Conservation (phyloP, 2,113 vertebrate species). For the Phalacrocorax carbo region DNA sequence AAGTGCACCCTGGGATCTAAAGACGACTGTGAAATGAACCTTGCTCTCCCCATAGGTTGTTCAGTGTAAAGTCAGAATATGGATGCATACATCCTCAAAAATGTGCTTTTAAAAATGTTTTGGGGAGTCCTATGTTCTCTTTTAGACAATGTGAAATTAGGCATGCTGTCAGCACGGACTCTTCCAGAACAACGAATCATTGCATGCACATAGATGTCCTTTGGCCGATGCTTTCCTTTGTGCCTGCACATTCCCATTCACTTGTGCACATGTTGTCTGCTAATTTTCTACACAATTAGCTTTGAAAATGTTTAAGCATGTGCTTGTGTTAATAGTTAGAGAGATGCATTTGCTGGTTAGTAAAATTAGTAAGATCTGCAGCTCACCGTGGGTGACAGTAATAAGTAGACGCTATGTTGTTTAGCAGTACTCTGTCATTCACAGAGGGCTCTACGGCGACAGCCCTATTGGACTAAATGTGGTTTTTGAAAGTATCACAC, state of each 20-base stretch:
- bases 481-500: background rate
- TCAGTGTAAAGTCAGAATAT: background rate
- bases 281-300: constrained; percentile 28
- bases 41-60: background rate
- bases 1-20: background rate
- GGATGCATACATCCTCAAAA: background rate
- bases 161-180: background rate
- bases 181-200: background rate
- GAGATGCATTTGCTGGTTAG: background rate
- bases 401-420: background rate
- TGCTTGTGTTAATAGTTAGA: background rate
- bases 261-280: background rate
- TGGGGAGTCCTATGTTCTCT: background rate
- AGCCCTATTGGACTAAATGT: background rate
- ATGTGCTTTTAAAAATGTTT: background rate
- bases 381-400: background rate
- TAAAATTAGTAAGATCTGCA: background rate
- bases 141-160: background rate
- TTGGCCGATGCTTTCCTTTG: background rate
- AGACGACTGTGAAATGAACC: background rate
- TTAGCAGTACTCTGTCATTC: background rate
- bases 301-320: background rate
- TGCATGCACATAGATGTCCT: background rate
- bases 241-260: background rate
- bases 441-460: background rate